A percentile compares a stretch with the other conserved stretches of the same genome.
phyloP scores from a whole-genome alignment of 2,797 vertebrate species.

The Danio choprae region DNA sequence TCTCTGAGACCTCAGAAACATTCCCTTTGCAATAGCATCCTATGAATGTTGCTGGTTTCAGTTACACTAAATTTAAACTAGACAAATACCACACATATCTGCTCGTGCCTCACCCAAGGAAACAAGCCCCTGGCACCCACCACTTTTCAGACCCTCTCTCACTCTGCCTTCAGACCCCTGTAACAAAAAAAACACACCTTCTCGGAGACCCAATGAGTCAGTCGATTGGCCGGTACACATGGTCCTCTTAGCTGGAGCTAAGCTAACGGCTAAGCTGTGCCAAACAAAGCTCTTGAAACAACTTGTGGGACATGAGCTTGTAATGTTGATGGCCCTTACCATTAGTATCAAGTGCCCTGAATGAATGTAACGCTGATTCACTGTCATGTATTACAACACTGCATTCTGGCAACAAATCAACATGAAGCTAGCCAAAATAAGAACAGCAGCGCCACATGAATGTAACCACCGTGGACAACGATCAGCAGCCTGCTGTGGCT shows the following conservation, averaged over 20 bases:
- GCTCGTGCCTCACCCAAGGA: slow-evolving; percentile 79
- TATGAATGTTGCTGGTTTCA: slow-evolving; percentile 76
- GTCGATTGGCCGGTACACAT: background rate
- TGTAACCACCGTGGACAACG: slow-evolving; percentile 1
- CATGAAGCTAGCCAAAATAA: slow-evolving; percentile 16
- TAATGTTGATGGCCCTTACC: background rate
- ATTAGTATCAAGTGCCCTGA: slow-evolving; percentile 9
- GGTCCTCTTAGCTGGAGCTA: background rate
- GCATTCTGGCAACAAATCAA: slow-evolving; percentile 4
- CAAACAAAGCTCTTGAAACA: slow-evolving; percentile 18
- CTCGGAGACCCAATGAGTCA: slow-evolving; percentile 9
- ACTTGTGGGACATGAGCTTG: background rate
- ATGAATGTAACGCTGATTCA: slow-evolving; percentile 16
- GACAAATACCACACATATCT: slow-evolving; percentile 86
- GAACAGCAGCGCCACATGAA: background rate
- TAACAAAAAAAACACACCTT: slow-evolving; percentile 28
- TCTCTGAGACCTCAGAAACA: slow-evolving; percentile 70
- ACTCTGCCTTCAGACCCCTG: background rate
- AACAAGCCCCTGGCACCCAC: slow-evolving; percentile 77
- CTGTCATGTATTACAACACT: slow-evolving; percentile 28
- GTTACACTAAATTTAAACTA: slow-evolving; percentile 90
- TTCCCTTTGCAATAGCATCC: slow-evolving; percentile 71
- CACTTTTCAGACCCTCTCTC: slow-evolving; percentile 61
- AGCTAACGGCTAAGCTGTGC: slow-evolving; percentile 12
- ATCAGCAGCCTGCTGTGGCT: background rate